phyloP scores from a whole-genome alignment of 2,113 vertebrate species.

The Elephantulus edwardii region DNA sequence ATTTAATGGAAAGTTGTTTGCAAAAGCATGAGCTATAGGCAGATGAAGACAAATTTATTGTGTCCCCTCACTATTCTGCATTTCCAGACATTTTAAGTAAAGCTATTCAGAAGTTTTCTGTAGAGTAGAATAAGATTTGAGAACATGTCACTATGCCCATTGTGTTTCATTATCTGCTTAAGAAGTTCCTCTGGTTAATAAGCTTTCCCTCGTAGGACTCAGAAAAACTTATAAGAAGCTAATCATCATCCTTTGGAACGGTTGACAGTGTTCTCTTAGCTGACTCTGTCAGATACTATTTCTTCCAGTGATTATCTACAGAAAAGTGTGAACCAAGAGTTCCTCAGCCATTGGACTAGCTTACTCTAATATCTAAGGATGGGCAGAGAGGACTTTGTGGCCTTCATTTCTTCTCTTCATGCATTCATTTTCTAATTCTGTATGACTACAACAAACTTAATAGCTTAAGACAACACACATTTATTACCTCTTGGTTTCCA shows the following conservation, averaged over 20 bases:
- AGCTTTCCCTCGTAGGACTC: constrained; percentile 34
- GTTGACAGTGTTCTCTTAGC: neutral
- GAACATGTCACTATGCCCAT: constrained; percentile 15
- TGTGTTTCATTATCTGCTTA: constrained; percentile 67
- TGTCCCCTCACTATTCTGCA: neutral
- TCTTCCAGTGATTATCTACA: neutral
- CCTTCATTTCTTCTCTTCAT: constrained; percentile 16
- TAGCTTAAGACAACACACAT: neutral
- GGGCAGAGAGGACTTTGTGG: neutral
- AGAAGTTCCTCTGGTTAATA: constrained; percentile 61
- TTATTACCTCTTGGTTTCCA: neutral
- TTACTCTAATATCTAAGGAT: neutral
- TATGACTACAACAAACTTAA: neutral
- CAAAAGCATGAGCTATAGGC: constrained; percentile 2
- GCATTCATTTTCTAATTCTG: constrained; percentile 37
- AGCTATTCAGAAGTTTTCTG: constrained; percentile 53
- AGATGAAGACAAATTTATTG: constrained; percentile 43
- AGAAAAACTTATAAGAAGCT: constrained; percentile 43
- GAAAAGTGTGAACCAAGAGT: neutral
- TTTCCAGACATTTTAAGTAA: constrained; percentile 67
- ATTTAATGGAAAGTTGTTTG: constrained; percentile 34
- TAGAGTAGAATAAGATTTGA: constrained; percentile 64
- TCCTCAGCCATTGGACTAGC: neutral
- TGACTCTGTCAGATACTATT: neutral
- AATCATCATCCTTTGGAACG: constrained; percentile 4